These are phyloP conservation scores for Miltochrista miniata DNA, from an alignment of 2,888 invertebrate species.

Conservation along the genomic window DNA sequence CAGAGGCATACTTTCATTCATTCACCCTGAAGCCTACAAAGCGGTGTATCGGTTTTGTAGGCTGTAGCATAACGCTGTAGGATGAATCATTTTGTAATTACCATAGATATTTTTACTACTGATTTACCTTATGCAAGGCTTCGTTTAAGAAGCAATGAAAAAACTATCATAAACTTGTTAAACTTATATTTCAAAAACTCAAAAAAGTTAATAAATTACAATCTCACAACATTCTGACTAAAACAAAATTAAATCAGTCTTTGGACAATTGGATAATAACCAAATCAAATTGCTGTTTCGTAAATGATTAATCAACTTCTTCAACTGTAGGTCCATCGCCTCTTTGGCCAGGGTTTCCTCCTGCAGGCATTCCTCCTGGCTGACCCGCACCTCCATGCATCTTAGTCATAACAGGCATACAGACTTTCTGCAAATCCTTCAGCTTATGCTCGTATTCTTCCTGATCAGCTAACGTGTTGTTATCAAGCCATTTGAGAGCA, in stretches of 20 bases:
- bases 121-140: no score
- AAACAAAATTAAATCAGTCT: slow-evolving; percentile 7
- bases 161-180: background rate
- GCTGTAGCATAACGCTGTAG: no score
- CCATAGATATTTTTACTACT: no score
- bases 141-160: background rate
- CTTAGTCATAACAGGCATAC: slow-evolving; percentile 84
- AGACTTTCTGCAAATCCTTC: slow-evolving; percentile 83
- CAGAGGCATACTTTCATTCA: no score
- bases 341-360: slow-evolving; percentile 15
- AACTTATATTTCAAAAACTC: background rate
- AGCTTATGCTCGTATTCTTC: slow-evolving; percentile 85
- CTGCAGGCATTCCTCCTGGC: slow-evolving; percentile 26
- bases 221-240: background rate
- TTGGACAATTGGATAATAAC: slow-evolving; percentile 1
- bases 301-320: slow-evolving; percentile 10
- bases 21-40: no score
- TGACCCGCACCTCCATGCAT: slow-evolving; percentile 66
- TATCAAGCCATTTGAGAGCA: slow-evolving; percentile 88
- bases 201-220: slow-evolving; percentile 1
- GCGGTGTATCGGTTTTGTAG: no score
- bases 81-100: no score
- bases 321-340: slow-evolving; percentile 48
- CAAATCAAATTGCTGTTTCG: background rate
- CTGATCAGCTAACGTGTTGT: slow-evolving; percentile 85